Base-by-base conservation (phyloP, 2,113 vertebrate genomes). In the Trinectes maculatus region DNA sequence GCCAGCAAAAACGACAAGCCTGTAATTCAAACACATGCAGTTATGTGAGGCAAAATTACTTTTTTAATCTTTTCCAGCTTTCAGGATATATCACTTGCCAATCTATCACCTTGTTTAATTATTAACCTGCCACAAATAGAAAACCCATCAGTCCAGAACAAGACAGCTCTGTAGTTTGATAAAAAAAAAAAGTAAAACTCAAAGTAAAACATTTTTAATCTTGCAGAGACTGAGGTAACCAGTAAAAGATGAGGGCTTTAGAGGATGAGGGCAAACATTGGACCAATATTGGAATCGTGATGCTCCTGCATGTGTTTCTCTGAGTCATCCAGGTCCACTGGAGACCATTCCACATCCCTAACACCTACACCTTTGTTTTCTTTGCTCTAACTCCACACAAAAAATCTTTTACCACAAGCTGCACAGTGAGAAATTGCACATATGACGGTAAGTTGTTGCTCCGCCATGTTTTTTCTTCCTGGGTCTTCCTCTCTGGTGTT, bases 251-350 rank as follows among this genome's bases (percentile, higher is more conserved):
- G n/a, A n/a, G n/a, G n/a, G n/a, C n/a, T n/a, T n/a, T n/a, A n/a
- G n/a, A n/a, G n/a, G n/a, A n/a, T n/a, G 26, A 61, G 15, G 3
- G 26, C 12, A 49, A 52, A 51, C 22, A 26, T 18, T 6, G 43
- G 52, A 54, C 63, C 58, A 69, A 28, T 44, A 46, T 5, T 44
- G 12, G 25, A 49, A 51, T 66, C 6, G 33, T 34, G 33, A 8
- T 63, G 47, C 25, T 46, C 13, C 33, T 22, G 26, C 49, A 73
- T 62, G 8, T 42, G 19, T 39, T 24, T 59, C 11, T 1, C 24
- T 74, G 60, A 69, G 44, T 72, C 72, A 76, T 61, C n/a, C n/a
- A n/a, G 4, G 8, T 48, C 8, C 67, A 42, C 47, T 48, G 31
- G 74, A 69, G 62, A 63, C 56, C 44, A 49, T 55, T 42, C 62